Percentiles rank a stretch among this genome's conserved stretches.
Conservation (phyloP, 2,888 invertebrate species). For the Ormyrus pomaceus region DNA sequence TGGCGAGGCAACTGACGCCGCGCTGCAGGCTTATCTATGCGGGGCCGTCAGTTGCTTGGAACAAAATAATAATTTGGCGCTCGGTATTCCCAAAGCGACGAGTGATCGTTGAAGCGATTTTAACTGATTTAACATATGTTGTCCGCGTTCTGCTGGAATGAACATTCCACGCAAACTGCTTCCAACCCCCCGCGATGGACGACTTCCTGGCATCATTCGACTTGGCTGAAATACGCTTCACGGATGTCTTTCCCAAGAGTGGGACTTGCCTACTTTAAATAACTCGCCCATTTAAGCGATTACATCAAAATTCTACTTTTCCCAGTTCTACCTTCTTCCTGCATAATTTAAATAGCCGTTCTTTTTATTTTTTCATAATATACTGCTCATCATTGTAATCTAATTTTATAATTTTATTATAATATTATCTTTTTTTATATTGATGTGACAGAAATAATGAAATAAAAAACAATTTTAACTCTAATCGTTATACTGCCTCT, state of each 20-base stretch:
- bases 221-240: conserved; percentile 31
- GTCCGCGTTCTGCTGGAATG: conserved; percentile 53
- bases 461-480: no score
- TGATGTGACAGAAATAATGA: no score
- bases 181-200: conserved; percentile 52
- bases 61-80: conserved; percentile 50
- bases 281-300: conserved; percentile 1
- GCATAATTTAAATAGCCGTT: no score
- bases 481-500: no score
- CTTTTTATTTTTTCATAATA: no score
- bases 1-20: conserved; percentile 42
- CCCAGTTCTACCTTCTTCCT: no score
- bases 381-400: no score
- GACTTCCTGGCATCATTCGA: conserved; percentile 55
- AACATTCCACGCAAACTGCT: conserved; percentile 54
- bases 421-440: no score
- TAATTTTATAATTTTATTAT: no score
- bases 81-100: conserved; percentile 49
- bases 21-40: neutral
- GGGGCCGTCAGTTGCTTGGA: conserved; percentile 37
- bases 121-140: conserved; percentile 67
- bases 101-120: conserved; percentile 61
- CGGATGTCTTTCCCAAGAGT: conserved; percentile 26
- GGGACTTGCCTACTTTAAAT: conserved; percentile 23
- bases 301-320: neutral